Evolutionary conservation across 1,140 invertebrate genomes (phyloP).

Genomic region (Micrasema minimum): DNA sequence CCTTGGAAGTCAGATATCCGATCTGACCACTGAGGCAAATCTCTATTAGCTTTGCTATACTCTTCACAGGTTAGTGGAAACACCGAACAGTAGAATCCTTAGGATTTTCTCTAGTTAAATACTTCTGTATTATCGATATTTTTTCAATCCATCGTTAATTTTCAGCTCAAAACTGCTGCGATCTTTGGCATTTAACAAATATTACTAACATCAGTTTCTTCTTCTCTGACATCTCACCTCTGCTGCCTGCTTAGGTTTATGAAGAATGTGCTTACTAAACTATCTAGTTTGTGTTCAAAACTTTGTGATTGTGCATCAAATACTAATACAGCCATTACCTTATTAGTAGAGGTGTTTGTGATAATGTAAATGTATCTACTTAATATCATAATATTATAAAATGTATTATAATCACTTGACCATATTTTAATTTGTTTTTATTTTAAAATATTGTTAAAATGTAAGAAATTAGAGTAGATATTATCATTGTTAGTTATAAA

Average conservation of each 20-base stretch:
- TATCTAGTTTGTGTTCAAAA: constrained; percentile 2
- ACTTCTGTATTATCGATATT: background rate
- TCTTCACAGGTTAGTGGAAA: constrained; percentile 25
- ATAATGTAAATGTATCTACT: constrained; percentile 13
- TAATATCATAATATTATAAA: background rate
- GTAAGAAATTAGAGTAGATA: too few species aligned
- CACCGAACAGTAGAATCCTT: background rate
- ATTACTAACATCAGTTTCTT: constrained; percentile 19
- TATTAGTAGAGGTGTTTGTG: constrained; percentile 38
- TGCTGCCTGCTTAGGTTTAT: constrained; percentile 11
- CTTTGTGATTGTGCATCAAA: constrained; percentile 36
- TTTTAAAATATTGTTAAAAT: background rate
- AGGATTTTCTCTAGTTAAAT: background rate
- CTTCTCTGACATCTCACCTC: constrained; percentile 16
- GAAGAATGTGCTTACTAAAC: constrained; percentile 1
- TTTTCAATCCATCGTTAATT: constrained; percentile 21
- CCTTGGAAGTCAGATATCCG: constrained; percentile 63
- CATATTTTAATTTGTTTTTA: constrained; percentile 2
- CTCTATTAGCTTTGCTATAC: constrained; percentile 43
- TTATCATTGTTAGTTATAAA: background rate
- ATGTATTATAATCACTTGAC: constrained; percentile 2
- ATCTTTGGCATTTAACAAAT: constrained; percentile 11
- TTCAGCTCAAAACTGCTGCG: constrained; percentile 16
- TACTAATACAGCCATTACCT: constrained; percentile 22
- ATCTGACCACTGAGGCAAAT: constrained; percentile 44